Conservation (phyloP, 1,140 invertebrate genomes). For the Dendrolimus kikuchii region DNA sequence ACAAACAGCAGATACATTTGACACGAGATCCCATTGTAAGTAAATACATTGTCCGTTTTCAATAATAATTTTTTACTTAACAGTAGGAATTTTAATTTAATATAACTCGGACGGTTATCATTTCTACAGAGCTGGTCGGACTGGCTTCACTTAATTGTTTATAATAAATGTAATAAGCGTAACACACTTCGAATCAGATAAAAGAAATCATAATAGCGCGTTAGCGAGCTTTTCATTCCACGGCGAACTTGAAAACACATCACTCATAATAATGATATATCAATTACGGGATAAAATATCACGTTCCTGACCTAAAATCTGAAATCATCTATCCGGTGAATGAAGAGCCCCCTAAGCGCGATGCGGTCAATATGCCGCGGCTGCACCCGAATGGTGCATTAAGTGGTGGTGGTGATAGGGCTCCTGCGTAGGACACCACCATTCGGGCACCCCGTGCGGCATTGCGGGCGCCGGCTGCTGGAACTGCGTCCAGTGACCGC, state of each 20-base stretch:
- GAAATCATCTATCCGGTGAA: slow-evolving; percentile 32
- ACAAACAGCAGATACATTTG: slow-evolving; percentile 15
- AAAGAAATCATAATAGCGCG: slow-evolving; percentile 30
- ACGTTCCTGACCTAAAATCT: too few species aligned
- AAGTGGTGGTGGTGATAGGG: slow-evolving; percentile 63
- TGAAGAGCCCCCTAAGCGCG: slow-evolving; percentile 70
- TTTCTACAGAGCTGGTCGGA: slow-evolving; percentile 27
- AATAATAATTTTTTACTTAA: slow-evolving; percentile 32
- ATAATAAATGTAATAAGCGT: slow-evolving; percentile 48
- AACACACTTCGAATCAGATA: slow-evolving; percentile 28
- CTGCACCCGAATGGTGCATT: slow-evolving; percentile 65
- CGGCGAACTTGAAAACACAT: slow-evolving; percentile 14
- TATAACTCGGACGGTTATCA: slow-evolving; percentile 44
- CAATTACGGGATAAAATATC: too few species aligned
- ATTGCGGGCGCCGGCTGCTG: slow-evolving; percentile 58
- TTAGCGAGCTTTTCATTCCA: slow-evolving; percentile 68
- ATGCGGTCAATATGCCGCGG: slow-evolving; percentile 69
- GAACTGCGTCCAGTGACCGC: slow-evolving; percentile 58
- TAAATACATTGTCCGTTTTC: slow-evolving; percentile 24
- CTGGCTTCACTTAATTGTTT: slow-evolving; percentile 27
- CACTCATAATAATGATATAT: too few species aligned
- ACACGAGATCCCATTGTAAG: slow-evolving; percentile 19
- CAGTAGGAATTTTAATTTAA: slow-evolving; percentile 30
- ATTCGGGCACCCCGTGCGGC: slow-evolving; percentile 58
- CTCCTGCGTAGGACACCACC: slow-evolving; percentile 69